phyloP scores from a whole-genome alignment of 2,888 invertebrate genomes.

The Ligdia adustata region DNA sequence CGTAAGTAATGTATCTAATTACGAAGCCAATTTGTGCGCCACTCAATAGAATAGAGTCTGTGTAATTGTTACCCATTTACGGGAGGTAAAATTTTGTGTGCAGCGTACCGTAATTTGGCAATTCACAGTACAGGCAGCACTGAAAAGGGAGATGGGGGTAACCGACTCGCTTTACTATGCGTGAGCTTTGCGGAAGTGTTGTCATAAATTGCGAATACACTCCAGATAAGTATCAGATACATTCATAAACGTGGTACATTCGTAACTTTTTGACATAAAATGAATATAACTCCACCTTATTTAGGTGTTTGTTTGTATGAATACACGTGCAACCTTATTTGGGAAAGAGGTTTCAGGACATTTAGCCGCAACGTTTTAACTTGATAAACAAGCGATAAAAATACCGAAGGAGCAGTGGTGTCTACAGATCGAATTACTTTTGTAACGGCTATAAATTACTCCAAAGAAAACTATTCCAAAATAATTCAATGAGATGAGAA shows the following conservation, averaged over 20 bases:
- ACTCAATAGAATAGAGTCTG: slow-evolving; percentile 20
- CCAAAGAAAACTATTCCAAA: slow-evolving; percentile 37
- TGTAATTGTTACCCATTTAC: slow-evolving; percentile 32
- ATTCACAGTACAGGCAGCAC: slow-evolving; percentile 23
- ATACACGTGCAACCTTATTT: not conserved
- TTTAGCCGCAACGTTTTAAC: slow-evolving; percentile 1
- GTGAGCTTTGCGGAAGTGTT: slow-evolving; percentile 46
- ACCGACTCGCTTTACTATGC: slow-evolving; percentile 43
- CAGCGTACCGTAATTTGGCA: slow-evolving; percentile 25
- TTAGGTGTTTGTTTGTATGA: not conserved
- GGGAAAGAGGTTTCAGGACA: slow-evolving; percentile 8
- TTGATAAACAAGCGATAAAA: slow-evolving; percentile 3
- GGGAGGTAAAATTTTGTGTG: slow-evolving; percentile 27
- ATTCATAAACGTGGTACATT: slow-evolving; percentile 38
- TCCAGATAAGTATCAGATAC: slow-evolving; percentile 44
- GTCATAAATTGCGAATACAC: slow-evolving; percentile 54
- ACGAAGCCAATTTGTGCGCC: slow-evolving; percentile 24
- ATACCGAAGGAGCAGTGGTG: slow-evolving; percentile 19
- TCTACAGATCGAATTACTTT: slow-evolving; percentile 41
- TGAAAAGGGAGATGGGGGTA: slow-evolving; percentile 25
- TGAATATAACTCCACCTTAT: slow-evolving; percentile 9
- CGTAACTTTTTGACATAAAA: slow-evolving; percentile 39
- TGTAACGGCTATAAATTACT: slow-evolving; percentile 45
- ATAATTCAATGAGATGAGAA: too few species aligned
- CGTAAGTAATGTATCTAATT: slow-evolving; percentile 16